phyloP scores from a whole-genome alignment of 2,888 invertebrate species.

The Polylopha cassiicola region DNA sequence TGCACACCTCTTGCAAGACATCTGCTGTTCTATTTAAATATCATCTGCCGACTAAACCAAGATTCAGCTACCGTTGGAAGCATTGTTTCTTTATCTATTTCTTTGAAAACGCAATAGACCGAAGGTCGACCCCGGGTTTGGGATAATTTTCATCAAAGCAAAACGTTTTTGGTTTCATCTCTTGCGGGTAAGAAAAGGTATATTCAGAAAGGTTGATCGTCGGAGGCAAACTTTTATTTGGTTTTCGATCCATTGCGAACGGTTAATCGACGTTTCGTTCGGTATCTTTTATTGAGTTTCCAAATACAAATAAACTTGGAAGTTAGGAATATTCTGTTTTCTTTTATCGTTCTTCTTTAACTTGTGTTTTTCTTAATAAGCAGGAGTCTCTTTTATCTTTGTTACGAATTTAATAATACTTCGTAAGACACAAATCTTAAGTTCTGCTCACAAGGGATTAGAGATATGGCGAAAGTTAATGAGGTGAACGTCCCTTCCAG shows the following conservation, averaged over 20 bases:
- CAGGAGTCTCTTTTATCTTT: slow-evolving; percentile 13
- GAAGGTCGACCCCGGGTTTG: slow-evolving; percentile 4
- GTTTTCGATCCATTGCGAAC: slow-evolving; percentile 26
- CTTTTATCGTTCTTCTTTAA: slow-evolving; percentile 18
- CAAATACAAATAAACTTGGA: slow-evolving; percentile 18
- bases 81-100: slow-evolving; percentile 7
- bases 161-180: slow-evolving; percentile 10
- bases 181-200: slow-evolving; percentile 3
- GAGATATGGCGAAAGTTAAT: slow-evolving; percentile 9
- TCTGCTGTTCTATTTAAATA: slow-evolving; percentile 55
- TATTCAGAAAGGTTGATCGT: slow-evolving; percentile 15
- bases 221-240: slow-evolving; percentile 32
- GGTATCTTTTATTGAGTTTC: slow-evolving; percentile 27
- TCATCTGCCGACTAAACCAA: slow-evolving; percentile 40
- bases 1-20: slow-evolving; percentile 48
- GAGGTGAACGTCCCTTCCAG: slow-evolving; percentile 7
- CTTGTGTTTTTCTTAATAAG: slow-evolving; percentile 14
- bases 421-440: slow-evolving; percentile 16
- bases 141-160: slow-evolving; percentile 6
- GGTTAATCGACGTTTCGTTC: slow-evolving; percentile 27
- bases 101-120: slow-evolving; percentile 4
- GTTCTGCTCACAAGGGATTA: slow-evolving; percentile 10
- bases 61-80: slow-evolving; percentile 4
- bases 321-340: slow-evolving; percentile 11
- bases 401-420: slow-evolving; percentile 17